phyloP scores from a whole-genome alignment of 1,140 invertebrate genomes.

The Pantala flavescens region DNA sequence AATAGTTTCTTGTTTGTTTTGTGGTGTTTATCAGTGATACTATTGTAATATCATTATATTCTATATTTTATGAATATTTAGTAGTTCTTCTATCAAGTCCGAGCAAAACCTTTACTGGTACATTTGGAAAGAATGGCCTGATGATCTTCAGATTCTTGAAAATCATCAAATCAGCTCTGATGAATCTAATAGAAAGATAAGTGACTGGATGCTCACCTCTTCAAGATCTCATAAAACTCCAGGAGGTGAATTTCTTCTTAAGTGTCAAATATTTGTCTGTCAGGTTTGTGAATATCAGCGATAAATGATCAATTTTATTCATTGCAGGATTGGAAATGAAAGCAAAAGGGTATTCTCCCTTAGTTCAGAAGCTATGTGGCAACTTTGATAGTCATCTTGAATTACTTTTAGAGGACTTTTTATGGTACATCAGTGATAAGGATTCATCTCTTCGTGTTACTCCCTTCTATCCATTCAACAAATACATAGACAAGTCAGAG shows the following conservation, averaged over 20 bases:
- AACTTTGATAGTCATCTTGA: background rate
- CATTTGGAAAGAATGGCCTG: background rate
- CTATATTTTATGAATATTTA: too few species aligned
- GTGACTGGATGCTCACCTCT: background rate
- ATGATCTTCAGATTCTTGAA: background rate
- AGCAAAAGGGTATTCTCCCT: background rate
- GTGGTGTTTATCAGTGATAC: too few species aligned
- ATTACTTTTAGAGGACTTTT: background rate
- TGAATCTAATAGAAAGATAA: background rate
- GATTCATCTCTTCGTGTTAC: background rate
- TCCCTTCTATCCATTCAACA: background rate
- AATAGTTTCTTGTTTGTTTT: too few species aligned
- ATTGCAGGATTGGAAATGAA: background rate
- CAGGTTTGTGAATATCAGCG: too few species aligned
- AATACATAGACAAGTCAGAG: background rate
- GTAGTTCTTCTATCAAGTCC: background rate
- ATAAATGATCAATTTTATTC: background rate
- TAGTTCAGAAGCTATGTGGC: background rate
- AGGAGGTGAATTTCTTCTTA: background rate
- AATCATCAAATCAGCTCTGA: background rate
- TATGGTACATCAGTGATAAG: background rate
- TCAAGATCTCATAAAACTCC: background rate
- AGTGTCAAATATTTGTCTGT: too few species aligned
- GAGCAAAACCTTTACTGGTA: background rate
- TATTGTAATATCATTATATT: too few species aligned